Base-by-base conservation (phyloP, 2,888 invertebrate genomes). In the Congeria kusceri region DNA sequence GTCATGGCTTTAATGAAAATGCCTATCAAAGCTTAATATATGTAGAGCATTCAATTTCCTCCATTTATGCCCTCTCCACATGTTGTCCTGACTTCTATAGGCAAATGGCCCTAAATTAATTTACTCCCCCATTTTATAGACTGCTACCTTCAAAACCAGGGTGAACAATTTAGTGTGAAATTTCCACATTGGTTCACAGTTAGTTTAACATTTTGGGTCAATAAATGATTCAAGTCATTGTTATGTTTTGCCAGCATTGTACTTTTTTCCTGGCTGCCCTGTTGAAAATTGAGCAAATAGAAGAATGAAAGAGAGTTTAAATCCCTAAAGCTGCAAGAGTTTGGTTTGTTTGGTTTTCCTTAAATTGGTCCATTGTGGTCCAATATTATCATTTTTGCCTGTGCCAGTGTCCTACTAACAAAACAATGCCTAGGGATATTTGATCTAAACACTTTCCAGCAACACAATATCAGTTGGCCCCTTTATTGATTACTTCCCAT, bases 401-500 rank as follows among this genome's bases (percentile, higher is more conserved):
- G 47, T 61, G 53, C 65, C 53, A 39, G 44, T 11, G 18, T 57
- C 27, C n/a, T 9, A 25, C 2, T 58, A 58, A 28, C 13, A 53
- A 53, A 25, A 15, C 20, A 63, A 32, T 57, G 64, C 79, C 59
- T 44, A 13, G 39, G 71, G 75, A 67, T 79, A 75, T 74, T 79
- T 79, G 66, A 53, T n/a, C 53, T 53, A n/a, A 53, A 53, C 62
- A 61, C 70, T 79, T 57, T 65, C 28, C 18, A 23, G 32, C 32
- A 66, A 39, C 39, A 39, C 39, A 39, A 13, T 39, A 39, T 39
- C 39, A 13, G 13, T 56, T 74, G 57, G 56, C 32, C 28, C 58
- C 25, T 66, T 57, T 61, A 61, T 29, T 71, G 29, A 79, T 75
- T 47, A 79, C 63, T 67, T 58, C 64, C 79, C 53, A 63, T 70